Evolutionary conservation across 2,113 vertebrate genomes (phyloP).

Genomic region (Syrmaticus mikado): DNA sequence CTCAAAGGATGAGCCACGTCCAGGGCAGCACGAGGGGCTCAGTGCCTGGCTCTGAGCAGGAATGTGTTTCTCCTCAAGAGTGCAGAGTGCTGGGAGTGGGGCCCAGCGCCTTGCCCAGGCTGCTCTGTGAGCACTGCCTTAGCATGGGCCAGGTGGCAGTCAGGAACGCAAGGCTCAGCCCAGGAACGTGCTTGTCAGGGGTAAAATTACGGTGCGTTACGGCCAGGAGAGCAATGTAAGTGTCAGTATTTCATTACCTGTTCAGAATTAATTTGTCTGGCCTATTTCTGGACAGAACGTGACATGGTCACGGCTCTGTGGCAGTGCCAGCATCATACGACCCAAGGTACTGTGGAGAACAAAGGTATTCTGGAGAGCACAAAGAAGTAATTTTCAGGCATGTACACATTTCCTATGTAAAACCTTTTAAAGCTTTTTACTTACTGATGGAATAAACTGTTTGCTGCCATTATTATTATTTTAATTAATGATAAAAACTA

Average conservation of each 20-base stretch:
- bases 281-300: background rate
- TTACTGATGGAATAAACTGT: background rate
- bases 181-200: background rate
- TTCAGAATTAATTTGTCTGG: background rate
- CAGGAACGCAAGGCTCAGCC: background rate
- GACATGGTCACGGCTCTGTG: background rate
- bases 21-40: background rate
- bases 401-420: background rate
- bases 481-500: background rate
- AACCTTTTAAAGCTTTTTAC: background rate
- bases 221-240: background rate
- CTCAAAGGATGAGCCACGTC: background rate
- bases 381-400: background rate
- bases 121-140: background rate
- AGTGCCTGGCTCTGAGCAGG: background rate
- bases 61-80: too few relatives aligned
- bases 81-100: background rate
- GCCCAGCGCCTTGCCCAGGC: too few relatives aligned
- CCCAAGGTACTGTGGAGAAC: background rate
- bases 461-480: background rate
- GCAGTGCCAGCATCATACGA: rapidly evolving
- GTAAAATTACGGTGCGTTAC: rapidly evolving
- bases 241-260: background rate
- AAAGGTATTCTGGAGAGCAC: background rate
- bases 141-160: background rate